Conservation (phyloP, 1,140 invertebrate genomes). For the Orius insidiosus region DNA sequence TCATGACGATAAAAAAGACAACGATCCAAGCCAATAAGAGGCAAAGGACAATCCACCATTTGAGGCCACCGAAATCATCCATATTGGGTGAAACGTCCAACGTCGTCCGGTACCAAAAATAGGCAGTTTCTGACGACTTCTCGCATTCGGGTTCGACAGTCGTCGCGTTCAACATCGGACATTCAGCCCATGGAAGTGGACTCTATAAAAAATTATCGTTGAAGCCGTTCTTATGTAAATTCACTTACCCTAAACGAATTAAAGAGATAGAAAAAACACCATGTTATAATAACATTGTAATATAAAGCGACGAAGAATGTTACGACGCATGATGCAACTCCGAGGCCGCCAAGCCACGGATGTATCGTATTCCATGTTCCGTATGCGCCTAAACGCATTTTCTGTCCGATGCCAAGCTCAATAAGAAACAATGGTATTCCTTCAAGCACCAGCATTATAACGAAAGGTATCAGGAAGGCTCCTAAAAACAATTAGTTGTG, state of each 20-base stretch:
- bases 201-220: slow-evolving; percentile 31
- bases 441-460: slow-evolving; percentile 81
- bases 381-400: slow-evolving; percentile 70
- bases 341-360: slow-evolving; percentile 78
- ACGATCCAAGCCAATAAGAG: slow-evolving; percentile 84
- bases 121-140: slow-evolving; percentile 66
- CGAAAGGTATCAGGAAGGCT: slow-evolving; percentile 92
- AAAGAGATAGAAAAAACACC: slow-evolving; percentile 92
- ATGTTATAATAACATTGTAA: slow-evolving; percentile 97
- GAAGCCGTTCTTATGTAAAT: background rate
- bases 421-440: slow-evolving; percentile 86
- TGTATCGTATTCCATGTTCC: slow-evolving; percentile 90
- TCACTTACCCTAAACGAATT: slow-evolving; percentile 64
- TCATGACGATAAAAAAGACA: slow-evolving; percentile 94
- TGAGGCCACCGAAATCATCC: slow-evolving; percentile 62
- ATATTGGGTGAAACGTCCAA: slow-evolving; percentile 69
- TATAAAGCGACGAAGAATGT: slow-evolving; percentile 78
- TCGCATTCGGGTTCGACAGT: slow-evolving; percentile 56
- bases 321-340: slow-evolving; percentile 78
- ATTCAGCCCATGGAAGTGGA: slow-evolving; percentile 66
- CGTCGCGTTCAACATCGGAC: slow-evolving; percentile 52
- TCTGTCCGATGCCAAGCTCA: slow-evolving; percentile 83
- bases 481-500: slow-evolving; percentile 54
- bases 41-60: slow-evolving; percentile 89
- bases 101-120: slow-evolving; percentile 77